Base-by-base conservation (phyloP, 2,797 vertebrate genomes). In the Cirrhinus molitorella region DNA sequence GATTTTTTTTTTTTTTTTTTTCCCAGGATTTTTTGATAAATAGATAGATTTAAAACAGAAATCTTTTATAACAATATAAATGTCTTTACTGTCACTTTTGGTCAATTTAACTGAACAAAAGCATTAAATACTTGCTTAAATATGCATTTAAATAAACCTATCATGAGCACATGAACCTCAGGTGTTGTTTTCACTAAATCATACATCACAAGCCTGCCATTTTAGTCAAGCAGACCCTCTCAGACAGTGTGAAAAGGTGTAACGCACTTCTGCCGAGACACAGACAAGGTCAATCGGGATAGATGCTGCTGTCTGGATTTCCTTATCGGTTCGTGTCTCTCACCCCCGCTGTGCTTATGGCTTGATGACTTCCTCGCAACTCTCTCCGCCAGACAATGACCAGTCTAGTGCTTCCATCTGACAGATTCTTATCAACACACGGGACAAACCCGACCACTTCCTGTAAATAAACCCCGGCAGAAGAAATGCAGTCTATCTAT, bases 311-410 rank as follows among this genome's bases (percentile, higher is more conserved):
- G 55, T 76, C 74, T 76, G 55, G 37, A 49, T 31, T 19, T 51
- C 7, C 61, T 67, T 61, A 81, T 72, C 68, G 63, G 40, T 10
- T 17, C 1, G 1, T 63, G 79, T 81, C 68, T 81, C 25, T 49
- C 55, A 71, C 55, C 10, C 79, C 79, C 23, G 68, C 68, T 72
- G 79, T 61, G 55, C 28, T 81, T 51, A 81, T 25, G 40, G 28
- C 43, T 57, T 23, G 40, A 81, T 61, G 55, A 47, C 68, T 75
- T 75, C 51, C 49, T 57, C 31, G n/a, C 19, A 63, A 45, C 43
- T 72, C 79, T 47, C 65, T 73, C 68, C 68, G 37, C 25, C 13
- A 49, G 67, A 72, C 43, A 37, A 49, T 63, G 23, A 49, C 23
- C 55, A 49, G 40, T 49, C 21, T 16, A 81, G 21, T 51, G 55